Conservation (phyloP, 2,113 vertebrate genomes). For the Gallinago paraguaiae region DNA sequence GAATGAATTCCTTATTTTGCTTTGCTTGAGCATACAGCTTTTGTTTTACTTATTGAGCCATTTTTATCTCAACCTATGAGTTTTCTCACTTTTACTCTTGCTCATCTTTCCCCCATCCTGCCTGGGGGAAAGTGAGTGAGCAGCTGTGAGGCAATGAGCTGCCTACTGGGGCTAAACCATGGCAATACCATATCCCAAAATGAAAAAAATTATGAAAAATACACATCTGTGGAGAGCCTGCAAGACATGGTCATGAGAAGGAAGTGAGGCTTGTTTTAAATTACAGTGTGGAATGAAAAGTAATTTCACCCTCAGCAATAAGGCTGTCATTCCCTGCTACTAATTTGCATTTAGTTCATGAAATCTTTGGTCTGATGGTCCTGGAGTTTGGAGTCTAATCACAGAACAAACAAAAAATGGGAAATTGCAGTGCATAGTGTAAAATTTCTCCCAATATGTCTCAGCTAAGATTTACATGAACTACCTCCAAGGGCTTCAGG, state of each 20-base stretch:
- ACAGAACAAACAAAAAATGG: background rate
- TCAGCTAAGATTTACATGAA: background rate
- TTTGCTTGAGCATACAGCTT: background rate
- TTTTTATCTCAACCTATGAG: rapidly evolving
- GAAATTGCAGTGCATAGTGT: background rate
- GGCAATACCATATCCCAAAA: background rate
- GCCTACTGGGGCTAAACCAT: background rate
- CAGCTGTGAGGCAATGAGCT: rapidly evolving
- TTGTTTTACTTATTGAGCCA: background rate
- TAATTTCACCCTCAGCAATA: background rate
- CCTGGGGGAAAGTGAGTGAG: rapidly evolving
- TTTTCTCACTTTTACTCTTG: background rate
- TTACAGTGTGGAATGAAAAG: background rate
- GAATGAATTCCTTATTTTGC: background rate
- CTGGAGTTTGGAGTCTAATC: background rate
- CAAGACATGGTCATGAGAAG: background rate
- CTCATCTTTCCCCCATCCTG: background rate
- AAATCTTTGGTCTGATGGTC: background rate
- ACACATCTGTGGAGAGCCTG: background rate
- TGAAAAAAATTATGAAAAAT: background rate
- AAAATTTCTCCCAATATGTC: background rate
- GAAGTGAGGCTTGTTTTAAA: background rate
- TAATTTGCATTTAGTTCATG: background rate
- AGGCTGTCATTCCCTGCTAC: background rate
- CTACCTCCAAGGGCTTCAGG: background rate